phyloP scores from a whole-genome alignment of 1,140 invertebrate species.

The Drosophila parvula region DNA sequence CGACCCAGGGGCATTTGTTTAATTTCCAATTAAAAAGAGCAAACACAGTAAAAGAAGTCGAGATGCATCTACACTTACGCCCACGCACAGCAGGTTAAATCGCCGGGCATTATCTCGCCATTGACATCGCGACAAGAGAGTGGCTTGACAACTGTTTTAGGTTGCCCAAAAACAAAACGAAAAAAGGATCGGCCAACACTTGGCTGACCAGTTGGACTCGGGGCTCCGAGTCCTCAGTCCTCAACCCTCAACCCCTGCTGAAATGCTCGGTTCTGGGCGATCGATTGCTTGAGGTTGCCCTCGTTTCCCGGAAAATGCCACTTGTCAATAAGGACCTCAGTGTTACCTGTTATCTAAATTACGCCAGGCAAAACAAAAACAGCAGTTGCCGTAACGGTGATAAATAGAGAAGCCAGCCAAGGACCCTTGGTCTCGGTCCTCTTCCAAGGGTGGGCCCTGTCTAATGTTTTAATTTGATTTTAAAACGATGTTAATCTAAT shows the following conservation, averaged over 20 bases:
- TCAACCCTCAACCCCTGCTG: conserved; percentile 27
- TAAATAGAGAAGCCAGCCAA: conserved; percentile 35
- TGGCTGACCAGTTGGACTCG: conserved; percentile 66
- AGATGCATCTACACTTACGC: conserved; percentile 58
- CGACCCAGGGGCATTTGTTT: conserved; percentile 68
- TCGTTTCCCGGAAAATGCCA: conserved; percentile 78
- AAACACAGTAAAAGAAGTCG: conserved; percentile 58
- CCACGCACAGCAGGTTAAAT: conserved; percentile 77
- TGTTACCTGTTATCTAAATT: conserved; percentile 83
- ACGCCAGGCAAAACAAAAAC: conserved; percentile 78
- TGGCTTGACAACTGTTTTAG: conserved; percentile 79
- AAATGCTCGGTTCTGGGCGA: conserved; percentile 56
- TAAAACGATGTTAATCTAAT: conserved; percentile 83
- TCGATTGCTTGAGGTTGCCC: conserved; percentile 45
- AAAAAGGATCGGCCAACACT: conserved; percentile 65
- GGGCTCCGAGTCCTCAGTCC: conserved; percentile 27
- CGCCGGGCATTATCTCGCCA: conserved; percentile 74
- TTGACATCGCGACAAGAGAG: conserved; percentile 74
- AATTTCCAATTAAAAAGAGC: conserved; percentile 83
- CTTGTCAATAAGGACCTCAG: conserved; percentile 76
- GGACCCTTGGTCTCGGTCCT: conserved; percentile 19
- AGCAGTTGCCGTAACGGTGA: conserved; percentile 75
- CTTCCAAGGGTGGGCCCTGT: conserved; percentile 62
- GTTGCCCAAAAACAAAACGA: conserved; percentile 7
- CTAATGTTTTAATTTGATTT: conserved; percentile 84